A percentile compares a stretch with the other conserved stretches of the same genome.
Evolutionary conservation across 2,113 vertebrate species (phyloP).

Genomic region (Carassius gibelio): DNA sequence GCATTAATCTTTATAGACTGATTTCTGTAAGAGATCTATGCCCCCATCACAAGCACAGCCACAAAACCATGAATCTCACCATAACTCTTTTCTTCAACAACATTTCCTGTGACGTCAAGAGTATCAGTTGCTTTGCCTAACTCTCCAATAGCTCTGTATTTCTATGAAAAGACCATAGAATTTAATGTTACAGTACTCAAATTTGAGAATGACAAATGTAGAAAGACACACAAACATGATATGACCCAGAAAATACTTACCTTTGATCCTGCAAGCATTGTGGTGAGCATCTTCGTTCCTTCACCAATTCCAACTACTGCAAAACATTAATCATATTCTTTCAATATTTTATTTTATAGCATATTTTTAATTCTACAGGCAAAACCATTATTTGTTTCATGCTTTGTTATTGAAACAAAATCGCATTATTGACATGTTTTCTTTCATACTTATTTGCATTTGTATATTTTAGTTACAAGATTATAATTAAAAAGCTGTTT

Average conservation of each 20-base stretch:
- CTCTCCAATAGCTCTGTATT: constrained; percentile 84
- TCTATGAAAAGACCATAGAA: constrained; percentile 72
- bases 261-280: constrained; percentile 89
- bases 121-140: constrained; percentile 92
- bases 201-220: neutral
- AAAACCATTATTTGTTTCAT: too few relatives aligned
- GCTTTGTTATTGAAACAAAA: too few relatives aligned
- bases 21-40: neutral
- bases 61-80: constrained; percentile 69
- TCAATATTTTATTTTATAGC: neutral
- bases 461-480: too few relatives aligned
- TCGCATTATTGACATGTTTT: too few relatives aligned
- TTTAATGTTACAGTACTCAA: neutral
- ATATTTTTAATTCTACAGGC: too few relatives aligned
- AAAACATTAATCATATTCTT: constrained; percentile 54
- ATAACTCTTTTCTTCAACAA: constrained; percentile 85
- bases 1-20: neutral
- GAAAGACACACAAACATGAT: neutral
- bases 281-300: constrained; percentile 91
- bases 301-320: constrained; percentile 92
- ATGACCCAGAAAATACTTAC: constrained; percentile 72
- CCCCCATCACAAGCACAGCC: neutral
- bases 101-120: constrained; percentile 83
- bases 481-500: too few relatives aligned
- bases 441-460: too few relatives aligned